A percentile compares a stretch with the other conserved stretches of the same genome.
phyloP scores from a whole-genome alignment of 1,140 invertebrate species.

The Marisa cornuarietis region DNA sequence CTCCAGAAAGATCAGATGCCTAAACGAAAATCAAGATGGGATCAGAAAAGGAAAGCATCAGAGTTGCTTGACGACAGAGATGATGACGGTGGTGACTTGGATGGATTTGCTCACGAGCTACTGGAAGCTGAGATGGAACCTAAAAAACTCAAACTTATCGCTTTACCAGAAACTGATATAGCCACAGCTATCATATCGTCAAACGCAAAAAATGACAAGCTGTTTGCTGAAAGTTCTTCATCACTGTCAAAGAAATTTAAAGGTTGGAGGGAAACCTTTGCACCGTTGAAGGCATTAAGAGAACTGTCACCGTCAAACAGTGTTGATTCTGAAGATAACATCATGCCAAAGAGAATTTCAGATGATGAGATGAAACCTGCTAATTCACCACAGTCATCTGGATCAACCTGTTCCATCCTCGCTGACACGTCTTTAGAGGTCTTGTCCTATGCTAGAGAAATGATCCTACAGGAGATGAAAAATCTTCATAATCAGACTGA shows the following conservation, averaged over 20 bases:
- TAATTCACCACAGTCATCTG: neutral
- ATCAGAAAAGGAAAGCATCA: neutral
- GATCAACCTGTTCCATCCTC: neutral
- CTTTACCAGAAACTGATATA: too few species aligned
- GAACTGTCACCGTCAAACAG: too few species aligned
- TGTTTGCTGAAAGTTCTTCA: too few species aligned
- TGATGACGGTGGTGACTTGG: conserved; percentile 1
- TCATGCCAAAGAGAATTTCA: neutral
- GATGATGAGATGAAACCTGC: neutral
- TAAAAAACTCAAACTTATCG: too few species aligned
- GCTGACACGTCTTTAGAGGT: conserved; percentile 13
- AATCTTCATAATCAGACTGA: neutral
- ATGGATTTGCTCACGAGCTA: conserved; percentile 13
- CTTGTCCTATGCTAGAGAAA: conserved; percentile 12
- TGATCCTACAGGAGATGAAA: conserved; percentile 12
- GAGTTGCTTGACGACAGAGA: neutral
- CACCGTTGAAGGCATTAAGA: too few species aligned
- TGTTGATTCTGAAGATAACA: neutral
- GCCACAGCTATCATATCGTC: too few species aligned
- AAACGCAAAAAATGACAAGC: too few species aligned
- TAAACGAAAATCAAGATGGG: conserved; percentile 11
- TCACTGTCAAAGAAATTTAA: too few species aligned
- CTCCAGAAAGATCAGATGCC: too few species aligned
- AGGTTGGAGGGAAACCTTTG: too few species aligned
- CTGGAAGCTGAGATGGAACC: conserved; percentile 1